These are phyloP conservation scores for Lanistes nyassanus DNA, from an alignment of 1,140 invertebrate genomes.

Conservation along the genomic window DNA sequence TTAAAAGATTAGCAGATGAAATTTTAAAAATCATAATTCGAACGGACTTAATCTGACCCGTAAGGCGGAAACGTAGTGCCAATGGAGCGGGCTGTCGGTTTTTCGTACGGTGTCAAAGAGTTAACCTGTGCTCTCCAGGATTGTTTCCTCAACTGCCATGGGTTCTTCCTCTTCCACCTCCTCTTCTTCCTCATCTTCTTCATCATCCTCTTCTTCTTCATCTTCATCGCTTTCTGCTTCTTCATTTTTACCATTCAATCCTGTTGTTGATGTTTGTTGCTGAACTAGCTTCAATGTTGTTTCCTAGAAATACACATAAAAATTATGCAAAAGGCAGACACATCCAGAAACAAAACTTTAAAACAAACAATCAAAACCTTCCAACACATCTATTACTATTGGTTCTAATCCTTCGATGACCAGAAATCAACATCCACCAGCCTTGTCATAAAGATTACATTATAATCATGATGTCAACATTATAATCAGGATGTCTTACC, in stretches of 20 bases:
- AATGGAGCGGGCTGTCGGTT: too few species aligned
- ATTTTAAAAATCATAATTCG: too few species aligned
- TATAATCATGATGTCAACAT: too few species aligned
- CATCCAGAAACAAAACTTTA: too few species aligned
- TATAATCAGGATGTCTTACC: constrained; percentile 38
- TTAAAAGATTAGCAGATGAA: too few species aligned
- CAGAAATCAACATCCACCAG: background rate
- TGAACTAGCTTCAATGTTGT: constrained; percentile 44
- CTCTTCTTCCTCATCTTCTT: constrained; percentile 41
- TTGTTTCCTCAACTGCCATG: background rate
- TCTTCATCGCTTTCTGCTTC: constrained; percentile 41
- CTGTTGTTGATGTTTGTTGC: constrained; percentile 12
- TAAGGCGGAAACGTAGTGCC: too few species aligned
- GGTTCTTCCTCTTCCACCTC: constrained; percentile 27
- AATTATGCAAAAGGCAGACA: background rate
- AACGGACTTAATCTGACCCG: too few species aligned
- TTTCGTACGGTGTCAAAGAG: too few species aligned
- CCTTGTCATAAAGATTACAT: background rate
- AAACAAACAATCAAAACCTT: background rate
- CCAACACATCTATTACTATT: background rate
- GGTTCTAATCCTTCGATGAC: background rate
- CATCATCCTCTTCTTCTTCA: constrained; percentile 37
- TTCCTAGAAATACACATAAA: constrained; percentile 24
- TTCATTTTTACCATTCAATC: constrained; percentile 35
- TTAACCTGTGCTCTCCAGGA: constrained; percentile 19